A percentile compares a stretch with the other conserved stretches of the same genome.
These are phyloP conservation scores for Morinoia aosen DNA, from an alignment of 2,888 invertebrate species.

Conservation along the genomic window DNA sequence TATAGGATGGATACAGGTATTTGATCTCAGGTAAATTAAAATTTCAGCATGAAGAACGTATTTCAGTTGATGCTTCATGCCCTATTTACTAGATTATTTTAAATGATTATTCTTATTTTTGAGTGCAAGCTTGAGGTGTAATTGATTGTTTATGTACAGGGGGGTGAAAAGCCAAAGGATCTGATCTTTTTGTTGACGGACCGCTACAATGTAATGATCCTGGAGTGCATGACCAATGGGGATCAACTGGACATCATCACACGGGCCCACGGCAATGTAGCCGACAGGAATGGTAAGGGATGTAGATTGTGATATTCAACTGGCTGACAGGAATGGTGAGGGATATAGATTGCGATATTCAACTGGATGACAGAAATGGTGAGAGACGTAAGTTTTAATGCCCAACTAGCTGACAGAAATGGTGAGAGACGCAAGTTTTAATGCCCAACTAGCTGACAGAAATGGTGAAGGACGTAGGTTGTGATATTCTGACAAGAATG, in stretches of 20 bases:
- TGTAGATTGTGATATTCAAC: neutral
- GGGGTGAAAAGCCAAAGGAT: constrained; percentile 77
- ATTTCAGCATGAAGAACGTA: neutral
- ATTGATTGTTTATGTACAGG: neutral
- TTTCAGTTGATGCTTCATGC: neutral
- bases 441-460: neutral
- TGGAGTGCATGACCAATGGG: constrained; percentile 87
- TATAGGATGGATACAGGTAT: too few relatives aligned
- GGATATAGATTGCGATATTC: neutral
- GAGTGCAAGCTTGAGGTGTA: neutral
- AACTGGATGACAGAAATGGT: neutral
- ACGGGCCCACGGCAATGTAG: constrained; percentile 95
- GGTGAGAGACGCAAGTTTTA: neutral
- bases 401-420: neutral
- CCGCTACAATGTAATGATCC: constrained; percentile 96
- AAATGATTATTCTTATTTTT: too few relatives aligned
- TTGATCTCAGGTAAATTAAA: neutral
- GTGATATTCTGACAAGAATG: too few relatives aligned
- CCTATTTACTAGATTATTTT: neutral
- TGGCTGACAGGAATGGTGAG: constrained; percentile 72
- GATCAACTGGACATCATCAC: constrained; percentile 93
- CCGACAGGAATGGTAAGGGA: constrained; percentile 89
- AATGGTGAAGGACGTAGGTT: neutral
- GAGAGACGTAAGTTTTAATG: neutral
- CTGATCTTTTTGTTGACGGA: constrained; percentile 92